phyloP scores from a whole-genome alignment of 2,888 invertebrate genomes.

The Amphimallon solstitiale region DNA sequence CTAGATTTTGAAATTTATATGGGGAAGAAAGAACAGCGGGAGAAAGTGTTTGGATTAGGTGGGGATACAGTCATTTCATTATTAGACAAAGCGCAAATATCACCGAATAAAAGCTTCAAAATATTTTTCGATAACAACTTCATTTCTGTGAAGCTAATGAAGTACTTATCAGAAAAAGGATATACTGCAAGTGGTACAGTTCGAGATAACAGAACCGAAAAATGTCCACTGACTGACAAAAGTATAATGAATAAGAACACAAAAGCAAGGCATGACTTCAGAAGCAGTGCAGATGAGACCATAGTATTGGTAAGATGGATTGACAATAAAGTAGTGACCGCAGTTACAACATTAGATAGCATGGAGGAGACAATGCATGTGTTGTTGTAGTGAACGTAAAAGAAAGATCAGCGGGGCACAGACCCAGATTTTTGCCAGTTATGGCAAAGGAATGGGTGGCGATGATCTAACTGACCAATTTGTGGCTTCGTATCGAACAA shows the following conservation, averaged over 20 bases:
- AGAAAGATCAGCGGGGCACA: neutral
- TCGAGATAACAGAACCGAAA: neutral
- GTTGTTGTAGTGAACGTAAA: slow-evolving; percentile 16
- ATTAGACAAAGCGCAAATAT: slow-evolving; percentile 37
- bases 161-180: slow-evolving; percentile 22
- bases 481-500: slow-evolving; percentile 24
- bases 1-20: slow-evolving; percentile 46
- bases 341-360: neutral
- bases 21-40: slow-evolving; percentile 41
- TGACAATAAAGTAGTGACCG: slow-evolving; percentile 8
- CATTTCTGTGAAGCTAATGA: slow-evolving; percentile 29
- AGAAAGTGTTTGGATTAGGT: slow-evolving; percentile 43
- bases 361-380: neutral
- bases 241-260: neutral
- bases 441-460: slow-evolving; percentile 37
- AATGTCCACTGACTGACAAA: neutral
- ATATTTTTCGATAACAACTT: slow-evolving; percentile 42
- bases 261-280: neutral
- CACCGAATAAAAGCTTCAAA: slow-evolving; percentile 35
- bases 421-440: slow-evolving; percentile 21
- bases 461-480: slow-evolving; percentile 34
- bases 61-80: slow-evolving; percentile 42
- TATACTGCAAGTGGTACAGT: slow-evolving; percentile 13
- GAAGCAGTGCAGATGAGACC: neutral
- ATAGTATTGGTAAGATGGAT: neutral